Evolutionary conservation across 2,113 vertebrate genomes (phyloP).

Genomic region (Tinamus guttatus): DNA sequence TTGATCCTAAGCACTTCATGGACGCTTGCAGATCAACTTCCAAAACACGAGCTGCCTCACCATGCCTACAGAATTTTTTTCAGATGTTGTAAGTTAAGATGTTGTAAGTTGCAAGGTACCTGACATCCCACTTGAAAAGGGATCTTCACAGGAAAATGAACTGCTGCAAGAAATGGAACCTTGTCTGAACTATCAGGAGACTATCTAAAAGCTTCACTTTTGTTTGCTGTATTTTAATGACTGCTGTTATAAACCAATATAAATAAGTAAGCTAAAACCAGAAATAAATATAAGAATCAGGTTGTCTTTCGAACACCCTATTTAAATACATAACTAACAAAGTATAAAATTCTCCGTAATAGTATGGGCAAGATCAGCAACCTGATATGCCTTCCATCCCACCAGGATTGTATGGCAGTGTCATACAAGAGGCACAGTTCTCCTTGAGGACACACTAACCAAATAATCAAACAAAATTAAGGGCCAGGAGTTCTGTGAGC

Average conservation of each 20-base stretch:
- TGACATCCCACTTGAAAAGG: background rate
- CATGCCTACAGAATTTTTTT: background rate
- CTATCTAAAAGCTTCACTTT: background rate
- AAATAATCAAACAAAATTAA: background rate
- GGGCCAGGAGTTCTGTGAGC: background rate
- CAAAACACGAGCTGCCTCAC: accelerated
- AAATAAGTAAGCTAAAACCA: background rate
- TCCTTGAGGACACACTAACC: background rate
- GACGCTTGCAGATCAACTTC: background rate
- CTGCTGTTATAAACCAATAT: background rate
- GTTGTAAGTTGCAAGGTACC: background rate
- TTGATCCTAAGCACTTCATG: background rate
- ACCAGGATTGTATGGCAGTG: background rate
- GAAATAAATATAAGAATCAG: background rate
- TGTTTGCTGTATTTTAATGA: background rate
- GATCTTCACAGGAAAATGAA: background rate
- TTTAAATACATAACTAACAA: background rate
- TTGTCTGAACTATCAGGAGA: background rate
- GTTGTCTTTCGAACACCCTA: background rate
- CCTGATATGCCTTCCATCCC: background rate
- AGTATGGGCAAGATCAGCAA: background rate
- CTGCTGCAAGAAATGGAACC: background rate
- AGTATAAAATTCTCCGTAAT: background rate
- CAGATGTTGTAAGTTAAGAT: background rate
- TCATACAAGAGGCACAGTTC: background rate